These are phyloP conservation scores for Etheostoma perlongum DNA, from an alignment of 2,797 vertebrate genomes.

Conservation along the genomic window DNA sequence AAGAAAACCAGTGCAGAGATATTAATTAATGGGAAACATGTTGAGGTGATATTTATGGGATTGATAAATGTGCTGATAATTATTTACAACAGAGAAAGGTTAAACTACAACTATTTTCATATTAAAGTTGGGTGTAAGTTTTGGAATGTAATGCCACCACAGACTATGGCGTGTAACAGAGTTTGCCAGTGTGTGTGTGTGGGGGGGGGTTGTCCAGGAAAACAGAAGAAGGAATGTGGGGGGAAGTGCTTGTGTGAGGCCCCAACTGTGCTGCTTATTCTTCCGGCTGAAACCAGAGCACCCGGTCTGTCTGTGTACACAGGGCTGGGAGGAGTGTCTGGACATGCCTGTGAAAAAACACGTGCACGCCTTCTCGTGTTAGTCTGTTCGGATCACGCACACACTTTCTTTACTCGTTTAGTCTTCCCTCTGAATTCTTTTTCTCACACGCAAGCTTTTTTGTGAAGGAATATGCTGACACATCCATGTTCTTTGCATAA, in stretches of 20 bases:
- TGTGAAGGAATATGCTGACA: conserved; percentile 12
- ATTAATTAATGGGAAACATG: no score
- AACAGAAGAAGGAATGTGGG: conserved; percentile 68
- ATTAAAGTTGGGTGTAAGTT: neutral
- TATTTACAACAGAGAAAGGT: neutral
- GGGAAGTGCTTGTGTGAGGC: conserved; percentile 61
- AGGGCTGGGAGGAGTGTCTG: conserved; percentile 26
- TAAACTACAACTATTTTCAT: neutral
- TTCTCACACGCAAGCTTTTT: neutral
- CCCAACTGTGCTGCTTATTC: conserved; percentile 66
- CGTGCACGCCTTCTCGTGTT: neutral
- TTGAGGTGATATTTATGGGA: neutral
- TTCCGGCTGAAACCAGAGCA: conserved; percentile 69
- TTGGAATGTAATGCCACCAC: neutral
- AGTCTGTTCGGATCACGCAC: neutral
- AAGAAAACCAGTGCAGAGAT: no score
- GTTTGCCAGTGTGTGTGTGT: conserved; percentile 35
- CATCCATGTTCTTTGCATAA: neutral
- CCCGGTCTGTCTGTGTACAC: conserved; percentile 44
- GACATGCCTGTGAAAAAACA: conserved; percentile 56
- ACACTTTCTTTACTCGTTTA: neutral
- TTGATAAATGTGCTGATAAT: neutral
- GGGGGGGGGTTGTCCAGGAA: conserved; percentile 50
- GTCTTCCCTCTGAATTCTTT: neutral
- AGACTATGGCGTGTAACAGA: conserved; percentile 8